phyloP scores from a whole-genome alignment of 2,888 invertebrate species.

The Timandra comae region DNA sequence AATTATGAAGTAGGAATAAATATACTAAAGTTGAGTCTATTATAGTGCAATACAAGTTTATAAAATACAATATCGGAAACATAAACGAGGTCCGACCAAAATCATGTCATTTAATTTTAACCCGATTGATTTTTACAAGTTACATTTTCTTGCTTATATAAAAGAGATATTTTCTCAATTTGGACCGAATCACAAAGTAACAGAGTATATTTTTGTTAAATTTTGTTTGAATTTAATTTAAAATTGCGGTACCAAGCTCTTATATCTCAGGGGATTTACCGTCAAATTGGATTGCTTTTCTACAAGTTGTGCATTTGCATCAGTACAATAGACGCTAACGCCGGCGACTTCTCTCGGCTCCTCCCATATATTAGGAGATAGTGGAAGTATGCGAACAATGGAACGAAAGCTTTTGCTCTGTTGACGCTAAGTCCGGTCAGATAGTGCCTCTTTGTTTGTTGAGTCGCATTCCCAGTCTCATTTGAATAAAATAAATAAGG shows the following conservation, averaged over 20 bases:
- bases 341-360: conserved; percentile 14
- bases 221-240: conserved; percentile 50
- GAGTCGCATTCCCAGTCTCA: too few relatives aligned
- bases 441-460: too few relatives aligned
- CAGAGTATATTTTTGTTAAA: conserved; percentile 31
- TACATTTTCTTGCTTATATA: conserved; percentile 1
- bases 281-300: conserved; percentile 65
- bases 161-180: conserved; percentile 9
- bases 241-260: conserved; percentile 47
- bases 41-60: too few relatives aligned
- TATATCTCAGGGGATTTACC: conserved; percentile 54
- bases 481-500: too few relatives aligned
- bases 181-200: conserved; percentile 19
- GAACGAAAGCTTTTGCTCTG: background rate
- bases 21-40: too few relatives aligned
- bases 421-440: too few relatives aligned
- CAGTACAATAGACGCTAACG: conserved; percentile 39
- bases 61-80: too few relatives aligned
- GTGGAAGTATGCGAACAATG: background rate
- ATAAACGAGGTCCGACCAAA: too few relatives aligned
- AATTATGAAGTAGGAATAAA: too few relatives aligned
- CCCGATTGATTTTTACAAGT: conserved; percentile 8
- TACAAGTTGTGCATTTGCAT: conserved; percentile 66
- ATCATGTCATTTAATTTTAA: conserved; percentile 1
- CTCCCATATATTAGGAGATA: background rate